A percentile compares a stretch with the other conserved stretches of the same genome.
Conservation (phyloP, 2,888 invertebrate genomes). For the Aricia artaxerxes region DNA sequence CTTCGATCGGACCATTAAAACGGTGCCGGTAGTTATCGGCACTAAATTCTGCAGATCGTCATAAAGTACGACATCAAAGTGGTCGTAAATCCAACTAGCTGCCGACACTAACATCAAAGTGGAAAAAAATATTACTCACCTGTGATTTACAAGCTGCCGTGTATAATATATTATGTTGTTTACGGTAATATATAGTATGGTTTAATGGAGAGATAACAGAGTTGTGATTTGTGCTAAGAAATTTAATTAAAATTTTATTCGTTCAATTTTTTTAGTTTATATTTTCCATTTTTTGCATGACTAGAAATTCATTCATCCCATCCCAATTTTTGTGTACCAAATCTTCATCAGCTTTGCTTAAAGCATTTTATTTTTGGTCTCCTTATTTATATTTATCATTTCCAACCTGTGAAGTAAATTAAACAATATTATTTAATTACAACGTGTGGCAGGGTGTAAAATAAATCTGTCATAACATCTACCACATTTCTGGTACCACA, state of each 20-base stretch:
- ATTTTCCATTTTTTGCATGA: too few relatives aligned
- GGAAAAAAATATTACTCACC: conserved; percentile 17
- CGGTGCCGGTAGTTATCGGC: conserved; percentile 12
- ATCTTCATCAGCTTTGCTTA: not conserved
- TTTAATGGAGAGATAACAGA: not conserved
- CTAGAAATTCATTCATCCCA: too few relatives aligned
- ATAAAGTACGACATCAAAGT: conserved; percentile 72
- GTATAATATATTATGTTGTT: conserved; percentile 13
- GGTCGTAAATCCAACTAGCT: conserved; percentile 49
- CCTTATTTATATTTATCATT: not conserved
- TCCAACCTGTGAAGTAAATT: not conserved
- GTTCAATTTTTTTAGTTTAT: not conserved
- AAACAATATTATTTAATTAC: not conserved
- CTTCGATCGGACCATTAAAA: conserved; percentile 6
- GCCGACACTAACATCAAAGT: conserved; percentile 30
- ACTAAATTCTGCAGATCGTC: conserved; percentile 24
- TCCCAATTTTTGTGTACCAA: too few relatives aligned
- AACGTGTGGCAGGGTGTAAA: not conserved
- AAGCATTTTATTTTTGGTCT: not conserved
- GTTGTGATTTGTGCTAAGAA: not conserved
- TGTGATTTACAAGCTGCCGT: not conserved
- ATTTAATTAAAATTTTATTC: not conserved
- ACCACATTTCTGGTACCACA: conserved; percentile 13
- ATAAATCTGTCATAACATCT: conserved; percentile 3
- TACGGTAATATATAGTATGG: conserved; percentile 7